Percentiles rank a stretch among this genome's conserved stretches.
Evolutionary conservation across 1,140 invertebrate species (phyloP).

Genomic region (Heliconius nattereri): DNA sequence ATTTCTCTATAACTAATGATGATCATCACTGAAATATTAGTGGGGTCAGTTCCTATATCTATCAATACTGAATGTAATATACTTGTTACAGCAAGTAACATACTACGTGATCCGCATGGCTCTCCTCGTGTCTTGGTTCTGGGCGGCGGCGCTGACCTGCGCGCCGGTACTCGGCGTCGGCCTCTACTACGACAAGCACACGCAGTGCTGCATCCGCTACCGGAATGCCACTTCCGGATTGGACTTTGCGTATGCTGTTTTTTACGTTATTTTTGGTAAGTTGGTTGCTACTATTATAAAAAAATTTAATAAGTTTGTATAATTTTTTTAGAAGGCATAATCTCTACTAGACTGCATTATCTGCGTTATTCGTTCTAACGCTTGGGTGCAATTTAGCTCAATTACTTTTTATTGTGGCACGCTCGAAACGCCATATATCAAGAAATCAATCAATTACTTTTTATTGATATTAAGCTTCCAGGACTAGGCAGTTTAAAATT

Average conservation of each 20-base stretch:
- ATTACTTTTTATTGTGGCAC: too few species aligned
- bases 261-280: constrained; percentile 89
- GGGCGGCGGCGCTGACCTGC: constrained; percentile 86
- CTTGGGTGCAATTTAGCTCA: too few species aligned
- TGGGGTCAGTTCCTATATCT: not conserved
- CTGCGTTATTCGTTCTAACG: too few species aligned
- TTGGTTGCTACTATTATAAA: constrained; percentile 7
- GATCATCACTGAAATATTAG: too few species aligned
- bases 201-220: constrained; percentile 85
- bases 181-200: constrained; percentile 85
- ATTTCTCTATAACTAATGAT: too few species aligned
- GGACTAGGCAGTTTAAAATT: too few species aligned
- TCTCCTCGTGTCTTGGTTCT: constrained; percentile 86
- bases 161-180: constrained; percentile 90
- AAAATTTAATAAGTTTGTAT: too few species aligned
- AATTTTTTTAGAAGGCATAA: too few species aligned
- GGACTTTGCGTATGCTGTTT: constrained; percentile 89
- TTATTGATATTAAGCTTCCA: too few species aligned
- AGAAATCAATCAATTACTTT: too few species aligned
- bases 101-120: constrained; percentile 87
- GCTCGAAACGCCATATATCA: too few species aligned
- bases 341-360: too few species aligned
- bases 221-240: constrained; percentile 83
- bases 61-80: not conserved
- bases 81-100: constrained; percentile 87